phyloP scores from a whole-genome alignment of 2,888 invertebrate genomes.

The Ophraella communa region DNA sequence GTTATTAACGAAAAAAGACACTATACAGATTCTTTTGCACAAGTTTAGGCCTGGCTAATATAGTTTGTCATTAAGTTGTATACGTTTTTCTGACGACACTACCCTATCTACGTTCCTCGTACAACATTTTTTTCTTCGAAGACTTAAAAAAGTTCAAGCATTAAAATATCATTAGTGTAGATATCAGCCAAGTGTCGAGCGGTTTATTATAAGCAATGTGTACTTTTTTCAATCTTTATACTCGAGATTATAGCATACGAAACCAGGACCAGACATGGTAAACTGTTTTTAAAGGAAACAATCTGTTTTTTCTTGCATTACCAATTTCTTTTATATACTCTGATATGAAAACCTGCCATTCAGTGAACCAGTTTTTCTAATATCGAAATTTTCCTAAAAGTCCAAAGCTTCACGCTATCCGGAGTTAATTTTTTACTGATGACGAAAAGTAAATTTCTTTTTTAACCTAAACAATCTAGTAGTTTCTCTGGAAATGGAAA shows the following conservation, averaged over 20 bases:
- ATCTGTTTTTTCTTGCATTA: too few species aligned
- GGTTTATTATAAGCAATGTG: neutral
- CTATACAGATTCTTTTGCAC: neutral
- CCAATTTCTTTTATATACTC: too few species aligned
- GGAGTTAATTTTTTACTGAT: too few species aligned
- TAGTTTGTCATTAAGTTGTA: neutral
- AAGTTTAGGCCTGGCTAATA: neutral
- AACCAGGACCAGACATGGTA: neutral
- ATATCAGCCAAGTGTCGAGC: neutral
- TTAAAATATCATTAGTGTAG: slow-evolving; percentile 10
- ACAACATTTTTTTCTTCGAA: neutral
- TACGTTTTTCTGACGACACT: neutral
- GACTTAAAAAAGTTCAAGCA: neutral
- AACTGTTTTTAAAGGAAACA: neutral
- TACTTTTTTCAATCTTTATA: neutral
- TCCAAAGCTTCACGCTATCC: too few species aligned
- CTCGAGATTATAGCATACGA: neutral
- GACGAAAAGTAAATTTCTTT: too few species aligned
- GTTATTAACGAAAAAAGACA: neutral
- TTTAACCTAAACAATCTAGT: too few species aligned
- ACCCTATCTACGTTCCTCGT: neutral
- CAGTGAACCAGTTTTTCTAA: too few species aligned
- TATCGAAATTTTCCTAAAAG: too few species aligned
- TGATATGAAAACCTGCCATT: too few species aligned
- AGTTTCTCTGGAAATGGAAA: too few species aligned